Percentiles rank a stretch among this genome's conserved stretches.
These are phyloP conservation scores for Drosophila bunnanda DNA, from an alignment of 2,888 invertebrate genomes.

Conservation along the genomic window DNA sequence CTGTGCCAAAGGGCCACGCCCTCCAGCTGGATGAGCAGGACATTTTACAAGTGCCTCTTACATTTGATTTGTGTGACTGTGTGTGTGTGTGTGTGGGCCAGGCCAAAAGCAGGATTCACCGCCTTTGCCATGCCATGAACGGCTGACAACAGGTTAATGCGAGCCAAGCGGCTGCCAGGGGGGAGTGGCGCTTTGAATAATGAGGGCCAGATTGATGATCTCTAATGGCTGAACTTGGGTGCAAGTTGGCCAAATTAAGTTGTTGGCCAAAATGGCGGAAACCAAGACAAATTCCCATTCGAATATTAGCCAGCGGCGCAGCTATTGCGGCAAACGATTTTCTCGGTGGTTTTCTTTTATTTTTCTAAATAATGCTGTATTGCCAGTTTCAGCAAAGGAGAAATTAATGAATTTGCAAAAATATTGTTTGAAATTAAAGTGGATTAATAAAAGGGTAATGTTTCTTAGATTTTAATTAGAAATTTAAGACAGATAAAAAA, in stretches of 20 bases:
- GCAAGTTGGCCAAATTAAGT: conserved; percentile 42
- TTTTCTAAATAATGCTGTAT: not conserved
- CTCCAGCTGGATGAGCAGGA: conserved; percentile 33
- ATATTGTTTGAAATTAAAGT: too few species aligned
- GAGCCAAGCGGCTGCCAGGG: conserved; percentile 16
- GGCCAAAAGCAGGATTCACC: not conserved
- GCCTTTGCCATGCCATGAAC: conserved; percentile 17
- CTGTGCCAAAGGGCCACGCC: conserved; percentile 56
- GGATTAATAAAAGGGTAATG: not conserved
- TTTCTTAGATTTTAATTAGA: rapidly evolving
- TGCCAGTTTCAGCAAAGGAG: too few species aligned
- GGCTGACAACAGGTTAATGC: conserved; percentile 71
- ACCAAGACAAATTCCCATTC: conserved; percentile 1
- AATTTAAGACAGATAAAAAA: not conserved
- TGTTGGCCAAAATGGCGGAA: conserved; percentile 12
- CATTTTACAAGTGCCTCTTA: conserved; percentile 48
- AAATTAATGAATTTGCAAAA: not conserved
- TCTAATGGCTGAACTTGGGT: conserved; percentile 39
- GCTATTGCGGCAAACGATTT: not conserved
- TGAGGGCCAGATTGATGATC: conserved; percentile 48
- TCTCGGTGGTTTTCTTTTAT: not conserved
- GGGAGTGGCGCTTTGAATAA: conserved; percentile 44
- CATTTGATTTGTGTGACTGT: conserved; percentile 61
- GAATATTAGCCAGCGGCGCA: not conserved
- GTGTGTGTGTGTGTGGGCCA: conserved; percentile 5